Evolutionary conservation across 1,140 invertebrate species (phyloP).

Genomic region (Liolophura sinensis): DNA sequence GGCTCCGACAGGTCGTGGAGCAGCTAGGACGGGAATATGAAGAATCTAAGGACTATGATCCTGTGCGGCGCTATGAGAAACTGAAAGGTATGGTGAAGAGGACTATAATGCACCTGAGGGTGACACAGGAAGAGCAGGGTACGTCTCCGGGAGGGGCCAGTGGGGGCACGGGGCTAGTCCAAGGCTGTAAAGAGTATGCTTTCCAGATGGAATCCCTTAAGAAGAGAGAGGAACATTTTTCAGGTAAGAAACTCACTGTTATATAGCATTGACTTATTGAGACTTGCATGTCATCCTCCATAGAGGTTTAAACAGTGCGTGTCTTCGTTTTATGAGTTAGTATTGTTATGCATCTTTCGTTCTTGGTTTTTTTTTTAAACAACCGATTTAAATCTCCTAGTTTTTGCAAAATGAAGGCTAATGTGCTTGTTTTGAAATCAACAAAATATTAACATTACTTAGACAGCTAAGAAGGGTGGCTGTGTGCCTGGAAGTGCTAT

Average conservation of each 20-base stretch:
- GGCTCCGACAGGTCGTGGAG: slow-evolving; percentile 41
- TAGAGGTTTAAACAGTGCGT: too few species aligned
- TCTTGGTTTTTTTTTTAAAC: too few species aligned
- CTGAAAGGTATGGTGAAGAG: slow-evolving; percentile 51
- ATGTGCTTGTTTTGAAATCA: too few species aligned
- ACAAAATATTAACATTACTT: too few species aligned
- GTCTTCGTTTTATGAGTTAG: not conserved
- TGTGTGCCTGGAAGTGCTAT: too few species aligned
- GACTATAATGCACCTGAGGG: slow-evolving; percentile 44
- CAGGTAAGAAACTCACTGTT: slow-evolving; percentile 19
- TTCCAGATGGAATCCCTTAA: slow-evolving; percentile 30
- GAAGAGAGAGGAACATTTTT: slow-evolving; percentile 30
- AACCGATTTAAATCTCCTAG: too few species aligned
- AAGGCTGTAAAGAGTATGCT: slow-evolving; percentile 31
- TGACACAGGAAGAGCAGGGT: slow-evolving; percentile 40
- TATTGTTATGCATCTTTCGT: too few species aligned
- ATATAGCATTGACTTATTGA: not conserved
- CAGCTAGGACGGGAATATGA: slow-evolving; percentile 46
- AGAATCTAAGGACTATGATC: slow-evolving; percentile 48
- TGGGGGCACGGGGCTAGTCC: slow-evolving; percentile 26
- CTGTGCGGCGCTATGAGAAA: slow-evolving; percentile 42
- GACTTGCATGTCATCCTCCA: too few species aligned
- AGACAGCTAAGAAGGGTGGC: too few species aligned
- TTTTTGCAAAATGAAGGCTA: too few species aligned
- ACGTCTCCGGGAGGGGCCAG: slow-evolving; percentile 4